Percentiles rank a stretch among this genome's conserved stretches.
Conservation (phyloP, 2,888 invertebrate genomes). For the Sinelater perroti region DNA sequence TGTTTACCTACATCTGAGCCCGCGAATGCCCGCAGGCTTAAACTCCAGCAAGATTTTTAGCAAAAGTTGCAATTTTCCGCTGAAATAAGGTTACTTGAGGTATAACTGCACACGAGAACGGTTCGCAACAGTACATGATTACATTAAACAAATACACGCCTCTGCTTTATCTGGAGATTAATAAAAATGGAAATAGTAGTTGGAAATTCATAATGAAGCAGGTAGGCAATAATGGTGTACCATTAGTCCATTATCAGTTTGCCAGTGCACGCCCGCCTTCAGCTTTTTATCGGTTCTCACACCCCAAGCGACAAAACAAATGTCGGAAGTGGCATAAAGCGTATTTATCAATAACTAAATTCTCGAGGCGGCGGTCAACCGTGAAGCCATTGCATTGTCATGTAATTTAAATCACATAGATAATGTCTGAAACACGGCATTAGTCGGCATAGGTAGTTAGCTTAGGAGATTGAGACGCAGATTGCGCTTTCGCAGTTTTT, state of each 20-base stretch:
- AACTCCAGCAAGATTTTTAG: not conserved
- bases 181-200: slow-evolving; percentile 41
- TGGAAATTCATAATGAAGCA: slow-evolving; percentile 47
- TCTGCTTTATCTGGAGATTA: slow-evolving; percentile 13
- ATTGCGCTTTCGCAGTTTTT: slow-evolving; percentile 20
- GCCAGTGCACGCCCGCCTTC: slow-evolving; percentile 40
- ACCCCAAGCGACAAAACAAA: slow-evolving; percentile 51
- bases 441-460: slow-evolving; percentile 23
- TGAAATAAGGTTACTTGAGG: slow-evolving; percentile 3
- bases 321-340: slow-evolving; percentile 52
- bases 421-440: slow-evolving; percentile 42
- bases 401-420: slow-evolving; percentile 52
- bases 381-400: slow-evolving; percentile 49
- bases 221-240: slow-evolving; percentile 49
- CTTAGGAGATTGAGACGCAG: slow-evolving; percentile 17
- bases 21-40: not conserved
- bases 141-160: slow-evolving; percentile 31
- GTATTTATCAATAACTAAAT: slow-evolving; percentile 55
- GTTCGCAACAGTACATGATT: slow-evolving; percentile 12
- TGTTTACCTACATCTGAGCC: not conserved
- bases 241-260: slow-evolving; percentile 50
- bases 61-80: slow-evolving; percentile 7
- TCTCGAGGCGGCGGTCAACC: slow-evolving; percentile 49
- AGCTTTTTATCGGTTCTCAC: slow-evolving; percentile 41
- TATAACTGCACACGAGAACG: not conserved